A percentile compares a stretch with the other conserved stretches of the same genome.
Evolutionary conservation across 2,113 vertebrate genomes (phyloP).

Genomic region (Corynorhinus townsendii): DNA sequence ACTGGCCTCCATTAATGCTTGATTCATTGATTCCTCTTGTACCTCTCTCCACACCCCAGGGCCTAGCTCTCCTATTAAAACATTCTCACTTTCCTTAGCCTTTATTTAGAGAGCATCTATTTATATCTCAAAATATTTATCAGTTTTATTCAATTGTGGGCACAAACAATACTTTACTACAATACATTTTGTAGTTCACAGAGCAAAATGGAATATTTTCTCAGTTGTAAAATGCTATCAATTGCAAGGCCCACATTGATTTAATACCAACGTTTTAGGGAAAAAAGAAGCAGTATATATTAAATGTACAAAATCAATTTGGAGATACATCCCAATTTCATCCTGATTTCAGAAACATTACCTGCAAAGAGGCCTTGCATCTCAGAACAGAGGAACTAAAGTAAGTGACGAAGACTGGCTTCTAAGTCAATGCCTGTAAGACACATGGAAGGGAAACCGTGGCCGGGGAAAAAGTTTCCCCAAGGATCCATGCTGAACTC

Average conservation of each 20-base stretch:
- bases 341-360: neutral
- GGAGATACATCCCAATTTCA: neutral
- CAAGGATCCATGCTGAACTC: neutral
- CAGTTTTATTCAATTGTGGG: constrained; percentile 13
- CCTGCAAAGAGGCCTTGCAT: neutral
- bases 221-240: neutral
- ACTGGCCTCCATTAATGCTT: neutral
- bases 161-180: neutral
- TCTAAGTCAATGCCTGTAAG: accelerated
- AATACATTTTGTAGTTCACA: neutral
- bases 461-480: neutral
- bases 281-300: neutral
- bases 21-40: neutral
- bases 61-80: neutral
- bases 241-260: neutral
- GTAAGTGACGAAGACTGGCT: neutral
- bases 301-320: neutral
- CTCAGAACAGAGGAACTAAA: neutral
- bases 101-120: neutral
- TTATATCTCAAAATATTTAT: neutral
- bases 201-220: constrained; percentile 30
- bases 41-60: neutral
- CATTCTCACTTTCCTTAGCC: neutral
- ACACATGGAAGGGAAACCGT: neutral
- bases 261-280: neutral